These are phyloP conservation scores for Strigamia transsilvanica DNA, from an alignment of 2,888 invertebrate genomes.

Conservation along the genomic window DNA sequence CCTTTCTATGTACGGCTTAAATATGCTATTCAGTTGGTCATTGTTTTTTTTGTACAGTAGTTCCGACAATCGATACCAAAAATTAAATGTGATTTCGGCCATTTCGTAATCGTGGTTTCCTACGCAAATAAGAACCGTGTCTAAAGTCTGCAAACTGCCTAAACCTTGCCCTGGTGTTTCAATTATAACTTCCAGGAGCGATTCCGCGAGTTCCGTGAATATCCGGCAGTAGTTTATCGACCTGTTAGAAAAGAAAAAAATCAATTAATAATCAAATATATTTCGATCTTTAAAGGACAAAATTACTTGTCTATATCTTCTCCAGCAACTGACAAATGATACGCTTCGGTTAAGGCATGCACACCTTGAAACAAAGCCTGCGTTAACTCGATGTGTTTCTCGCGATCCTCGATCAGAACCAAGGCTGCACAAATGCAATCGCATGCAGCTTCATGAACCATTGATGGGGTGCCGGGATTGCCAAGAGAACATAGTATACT, in stretches of 20 bases:
- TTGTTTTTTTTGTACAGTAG: conserved; percentile 88
- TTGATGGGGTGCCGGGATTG: conserved; percentile 62
- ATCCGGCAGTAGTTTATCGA: conserved; percentile 92
- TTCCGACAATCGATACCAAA: conserved; percentile 97
- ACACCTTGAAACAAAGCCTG: conserved; percentile 83
- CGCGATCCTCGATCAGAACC: conserved; percentile 73
- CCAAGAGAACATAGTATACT: conserved; percentile 71
- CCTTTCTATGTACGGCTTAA: conserved; percentile 89
- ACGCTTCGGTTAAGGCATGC: conserved; percentile 80
- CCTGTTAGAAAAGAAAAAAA: conserved; percentile 62
- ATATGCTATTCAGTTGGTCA: conserved; percentile 79
- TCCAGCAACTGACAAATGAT: conserved; percentile 88
- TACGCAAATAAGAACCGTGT: conserved; percentile 88
- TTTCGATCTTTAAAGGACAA: conserved; percentile 39
- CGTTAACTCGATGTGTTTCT: conserved; percentile 76
- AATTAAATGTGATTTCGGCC: conserved; percentile 88
- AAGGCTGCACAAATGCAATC: conserved; percentile 89
- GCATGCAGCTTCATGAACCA: conserved; percentile 86
- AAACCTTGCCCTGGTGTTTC: conserved; percentile 67
- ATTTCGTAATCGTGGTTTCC: conserved; percentile 98
- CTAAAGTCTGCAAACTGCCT: conserved; percentile 77
- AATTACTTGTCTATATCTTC: conserved; percentile 88
- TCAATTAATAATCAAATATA: conserved; percentile 50
- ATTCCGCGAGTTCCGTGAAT: conserved; percentile 93
- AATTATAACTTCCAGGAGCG: conserved; percentile 82